A percentile compares a stretch with the other conserved stretches of the same genome.
These are phyloP conservation scores for Hemiprocne comata DNA, from an alignment of 2,113 vertebrate genomes.

Conservation along the genomic window DNA sequence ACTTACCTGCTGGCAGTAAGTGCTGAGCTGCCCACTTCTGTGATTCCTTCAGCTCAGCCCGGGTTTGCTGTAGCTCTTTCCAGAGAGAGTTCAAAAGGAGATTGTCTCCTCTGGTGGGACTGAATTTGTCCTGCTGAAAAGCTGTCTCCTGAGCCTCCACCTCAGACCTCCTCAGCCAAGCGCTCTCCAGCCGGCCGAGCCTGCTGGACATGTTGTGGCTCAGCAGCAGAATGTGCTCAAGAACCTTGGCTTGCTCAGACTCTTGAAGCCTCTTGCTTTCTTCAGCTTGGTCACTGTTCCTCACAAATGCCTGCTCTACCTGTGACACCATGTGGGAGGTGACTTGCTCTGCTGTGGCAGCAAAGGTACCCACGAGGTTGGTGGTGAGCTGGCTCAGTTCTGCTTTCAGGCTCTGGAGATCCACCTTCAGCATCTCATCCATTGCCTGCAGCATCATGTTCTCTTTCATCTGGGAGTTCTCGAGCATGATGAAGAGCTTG, in stretches of 20 bases:
- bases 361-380: slow-evolving; percentile 69
- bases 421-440: slow-evolving; percentile 82
- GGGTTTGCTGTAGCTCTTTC: slow-evolving; percentile 73
- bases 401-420: slow-evolving; percentile 80
- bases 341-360: slow-evolving; percentile 50
- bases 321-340: slow-evolving; percentile 59
- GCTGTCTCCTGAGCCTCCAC: slow-evolving; percentile 36
- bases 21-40: slow-evolving; percentile 67
- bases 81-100: slow-evolving; percentile 38
- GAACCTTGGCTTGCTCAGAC: slow-evolving; percentile 45
- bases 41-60: slow-evolving; percentile 67
- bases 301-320: slow-evolving; percentile 70
- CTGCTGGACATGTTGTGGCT: slow-evolving; percentile 69
- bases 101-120: background rate
- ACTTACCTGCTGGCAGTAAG: slow-evolving; percentile 87
- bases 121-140: background rate
- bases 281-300: slow-evolving; percentile 39
- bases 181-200: slow-evolving; percentile 79
- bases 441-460: slow-evolving; percentile 90
- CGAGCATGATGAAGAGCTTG: slow-evolving; percentile 95
- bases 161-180: slow-evolving; percentile 33
- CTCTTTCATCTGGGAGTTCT: slow-evolving; percentile 96
- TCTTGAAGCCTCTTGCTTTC: slow-evolving; percentile 18
- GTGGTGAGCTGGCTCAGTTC: slow-evolving; percentile 83
- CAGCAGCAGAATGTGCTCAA: slow-evolving; percentile 78